Conservation (phyloP, 2,797 vertebrate genomes). For the Spinus olivaceus region DNA sequence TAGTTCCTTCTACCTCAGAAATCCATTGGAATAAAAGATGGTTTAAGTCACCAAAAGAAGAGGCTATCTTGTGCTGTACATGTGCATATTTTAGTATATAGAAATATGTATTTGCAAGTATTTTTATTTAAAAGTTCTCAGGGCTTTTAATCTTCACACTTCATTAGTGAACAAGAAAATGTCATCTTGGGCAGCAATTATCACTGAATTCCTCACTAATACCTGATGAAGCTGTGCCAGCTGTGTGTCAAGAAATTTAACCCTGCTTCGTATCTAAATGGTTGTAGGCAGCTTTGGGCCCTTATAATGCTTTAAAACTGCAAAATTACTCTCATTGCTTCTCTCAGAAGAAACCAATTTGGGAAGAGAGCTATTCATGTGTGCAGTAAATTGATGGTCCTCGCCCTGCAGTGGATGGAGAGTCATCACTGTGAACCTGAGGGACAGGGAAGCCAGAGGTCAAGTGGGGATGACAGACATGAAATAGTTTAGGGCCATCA, state of each 20-base stretch:
- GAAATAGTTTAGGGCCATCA: background rate
- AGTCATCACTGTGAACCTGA: background rate
- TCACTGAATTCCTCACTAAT: background rate
- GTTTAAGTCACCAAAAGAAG: background rate
- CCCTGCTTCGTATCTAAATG: background rate
- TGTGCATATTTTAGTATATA: background rate
- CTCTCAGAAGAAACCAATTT: background rate
- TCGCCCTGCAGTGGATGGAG: background rate
- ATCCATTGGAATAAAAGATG: background rate
- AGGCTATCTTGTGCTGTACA: background rate
- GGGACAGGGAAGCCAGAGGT: background rate
- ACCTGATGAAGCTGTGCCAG: background rate
- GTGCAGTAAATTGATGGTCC: background rate
- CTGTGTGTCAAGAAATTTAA: constrained; percentile 4
- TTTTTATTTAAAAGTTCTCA: background rate
- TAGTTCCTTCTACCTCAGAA: background rate
- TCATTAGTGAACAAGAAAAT: background rate
- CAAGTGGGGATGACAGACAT: background rate
- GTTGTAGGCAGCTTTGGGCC: background rate
- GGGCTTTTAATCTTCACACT: background rate
- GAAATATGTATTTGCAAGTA: background rate
- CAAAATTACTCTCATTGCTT: background rate
- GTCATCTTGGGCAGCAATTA: background rate
- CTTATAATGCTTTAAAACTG: background rate
- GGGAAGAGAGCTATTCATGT: background rate